Percentiles rank a stretch among this genome's conserved stretches.
Conservation (phyloP, 2,888 invertebrate genomes). For the Andrena dorsata region DNA sequence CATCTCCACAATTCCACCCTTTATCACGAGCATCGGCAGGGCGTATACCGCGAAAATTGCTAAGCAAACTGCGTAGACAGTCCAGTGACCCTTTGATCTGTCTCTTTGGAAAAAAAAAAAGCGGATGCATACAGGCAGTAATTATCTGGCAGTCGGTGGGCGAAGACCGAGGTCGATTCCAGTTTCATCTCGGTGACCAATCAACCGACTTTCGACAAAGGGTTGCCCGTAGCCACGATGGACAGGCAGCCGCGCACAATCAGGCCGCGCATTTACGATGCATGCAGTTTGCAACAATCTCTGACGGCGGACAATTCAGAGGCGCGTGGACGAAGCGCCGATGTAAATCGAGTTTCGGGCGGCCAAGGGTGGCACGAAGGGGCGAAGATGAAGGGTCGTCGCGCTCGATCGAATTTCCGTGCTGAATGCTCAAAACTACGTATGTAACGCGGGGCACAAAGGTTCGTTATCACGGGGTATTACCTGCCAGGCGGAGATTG, state of each 20-base stretch:
- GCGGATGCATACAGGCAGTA: background rate
- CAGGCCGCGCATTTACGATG: slow-evolving; percentile 56
- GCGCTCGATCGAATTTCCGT: slow-evolving; percentile 69
- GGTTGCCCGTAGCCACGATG: slow-evolving; percentile 19
- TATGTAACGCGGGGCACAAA: slow-evolving; percentile 61
- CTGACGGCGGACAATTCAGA: slow-evolving; percentile 36
- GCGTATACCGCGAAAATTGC: slow-evolving; percentile 9
- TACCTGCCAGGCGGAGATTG: slow-evolving; percentile 65
- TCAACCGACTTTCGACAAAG: slow-evolving; percentile 64
- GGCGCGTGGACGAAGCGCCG: slow-evolving; percentile 9
- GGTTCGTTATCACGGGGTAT: slow-evolving; percentile 68
- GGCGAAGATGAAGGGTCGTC: slow-evolving; percentile 49
- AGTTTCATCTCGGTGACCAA: slow-evolving; percentile 59
- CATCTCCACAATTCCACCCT: background rate
- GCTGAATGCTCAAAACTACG: slow-evolving; percentile 67
- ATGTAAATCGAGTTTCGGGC: slow-evolving; percentile 53
- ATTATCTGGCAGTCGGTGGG: slow-evolving; percentile 28
- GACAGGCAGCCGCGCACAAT: slow-evolving; percentile 42
- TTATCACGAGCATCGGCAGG: background rate
- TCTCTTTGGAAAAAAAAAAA: slow-evolving; percentile 5
- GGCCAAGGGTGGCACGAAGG: slow-evolving; percentile 34
- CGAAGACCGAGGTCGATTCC: slow-evolving; percentile 45
- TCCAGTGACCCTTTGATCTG: slow-evolving; percentile 1
- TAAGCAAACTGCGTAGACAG: slow-evolving; percentile 3
- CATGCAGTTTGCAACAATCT: slow-evolving; percentile 60